A percentile compares a stretch with the other conserved stretches of the same genome.
phyloP scores from a whole-genome alignment of 2,113 vertebrate species.

The Tylochromis polylepis region DNA sequence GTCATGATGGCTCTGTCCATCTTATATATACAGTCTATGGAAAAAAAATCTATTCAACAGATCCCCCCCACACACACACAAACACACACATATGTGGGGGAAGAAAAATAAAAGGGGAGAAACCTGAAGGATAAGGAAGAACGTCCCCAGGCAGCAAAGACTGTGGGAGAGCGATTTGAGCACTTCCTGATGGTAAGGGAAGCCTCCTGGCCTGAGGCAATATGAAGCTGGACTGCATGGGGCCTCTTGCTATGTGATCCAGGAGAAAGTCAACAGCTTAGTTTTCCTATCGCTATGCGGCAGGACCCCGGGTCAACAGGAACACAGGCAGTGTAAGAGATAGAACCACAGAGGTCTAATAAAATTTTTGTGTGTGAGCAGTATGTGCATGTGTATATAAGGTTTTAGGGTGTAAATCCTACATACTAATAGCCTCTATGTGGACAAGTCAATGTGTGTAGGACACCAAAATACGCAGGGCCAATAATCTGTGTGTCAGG shows the following conservation, averaged over 20 bases:
- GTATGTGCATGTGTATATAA: conserved; percentile 42
- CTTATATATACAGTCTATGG: neutral
- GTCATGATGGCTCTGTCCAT: neutral
- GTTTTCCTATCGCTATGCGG: conserved; percentile 60
- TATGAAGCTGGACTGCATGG: conserved; percentile 50
- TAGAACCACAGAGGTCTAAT: conserved; percentile 43
- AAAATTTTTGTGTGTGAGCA: conserved; percentile 27
- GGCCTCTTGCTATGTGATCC: conserved; percentile 63
- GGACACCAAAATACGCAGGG: neutral
- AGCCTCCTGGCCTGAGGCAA: conserved; percentile 47
- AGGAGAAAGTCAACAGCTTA: conserved; percentile 71
- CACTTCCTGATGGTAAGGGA: conserved; percentile 32
- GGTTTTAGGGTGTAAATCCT: conserved; percentile 59
- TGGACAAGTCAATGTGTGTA: conserved; percentile 31
- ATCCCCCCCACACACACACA: neutral
- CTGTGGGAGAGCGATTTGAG: neutral
- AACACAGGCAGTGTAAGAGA: conserved; percentile 48
- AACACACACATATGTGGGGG: neutral
- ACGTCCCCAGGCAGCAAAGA: neutral
- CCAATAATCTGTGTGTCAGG: conserved; percentile 31
- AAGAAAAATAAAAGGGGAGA: neutral
- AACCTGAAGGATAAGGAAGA: neutral
- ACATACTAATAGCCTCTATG: conserved; percentile 53
- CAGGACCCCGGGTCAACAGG: conserved; percentile 65
- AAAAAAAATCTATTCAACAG: neutral